These are phyloP conservation scores for Dasyprocta punctata DNA, from an alignment of 2,113 vertebrate species.

Conservation along the genomic window DNA sequence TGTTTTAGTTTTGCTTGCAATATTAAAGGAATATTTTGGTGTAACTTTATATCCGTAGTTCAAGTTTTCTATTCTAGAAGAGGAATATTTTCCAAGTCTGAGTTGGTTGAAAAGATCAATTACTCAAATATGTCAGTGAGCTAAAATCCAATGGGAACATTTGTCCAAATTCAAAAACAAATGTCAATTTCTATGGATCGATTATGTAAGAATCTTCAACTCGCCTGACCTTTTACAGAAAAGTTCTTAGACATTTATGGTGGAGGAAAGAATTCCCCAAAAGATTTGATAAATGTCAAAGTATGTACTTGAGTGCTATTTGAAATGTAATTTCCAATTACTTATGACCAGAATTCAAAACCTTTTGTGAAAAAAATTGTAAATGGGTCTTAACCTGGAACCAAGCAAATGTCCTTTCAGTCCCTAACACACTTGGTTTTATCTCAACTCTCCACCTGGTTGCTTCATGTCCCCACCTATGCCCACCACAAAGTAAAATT, in stretches of 20 bases:
- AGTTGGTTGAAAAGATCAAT: conserved; percentile 66
- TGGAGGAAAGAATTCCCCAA: conserved; percentile 44
- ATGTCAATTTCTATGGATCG: conserved; percentile 76
- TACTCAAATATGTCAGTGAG: conserved; percentile 67
- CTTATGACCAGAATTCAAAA: conserved; percentile 64
- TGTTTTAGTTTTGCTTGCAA: background rate
- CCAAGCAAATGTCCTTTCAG: background rate
- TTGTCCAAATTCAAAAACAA: conserved; percentile 79
- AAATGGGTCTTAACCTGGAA: background rate
- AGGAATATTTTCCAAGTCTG: background rate
- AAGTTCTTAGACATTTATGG: conserved; percentile 73
- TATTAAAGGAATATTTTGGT: background rate
- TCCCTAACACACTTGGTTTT: background rate
- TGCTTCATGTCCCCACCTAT: no score
- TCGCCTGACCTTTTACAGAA: conserved; percentile 72
- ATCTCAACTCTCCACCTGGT: background rate
- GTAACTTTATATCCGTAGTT: background rate
- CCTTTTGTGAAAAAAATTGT: conserved; percentile 19
- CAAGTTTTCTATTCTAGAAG: conserved; percentile 22
- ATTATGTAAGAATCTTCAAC: conserved; percentile 65
- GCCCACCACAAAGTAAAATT: background rate
- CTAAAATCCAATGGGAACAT: conserved; percentile 57
- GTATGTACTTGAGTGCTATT: conserved; percentile 55
- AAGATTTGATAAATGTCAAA: conserved; percentile 75
- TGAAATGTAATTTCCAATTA: conserved; percentile 68